These are phyloP conservation scores for Drosophila azteca DNA, from an alignment of 1,140 invertebrate species.

Conservation along the genomic window DNA sequence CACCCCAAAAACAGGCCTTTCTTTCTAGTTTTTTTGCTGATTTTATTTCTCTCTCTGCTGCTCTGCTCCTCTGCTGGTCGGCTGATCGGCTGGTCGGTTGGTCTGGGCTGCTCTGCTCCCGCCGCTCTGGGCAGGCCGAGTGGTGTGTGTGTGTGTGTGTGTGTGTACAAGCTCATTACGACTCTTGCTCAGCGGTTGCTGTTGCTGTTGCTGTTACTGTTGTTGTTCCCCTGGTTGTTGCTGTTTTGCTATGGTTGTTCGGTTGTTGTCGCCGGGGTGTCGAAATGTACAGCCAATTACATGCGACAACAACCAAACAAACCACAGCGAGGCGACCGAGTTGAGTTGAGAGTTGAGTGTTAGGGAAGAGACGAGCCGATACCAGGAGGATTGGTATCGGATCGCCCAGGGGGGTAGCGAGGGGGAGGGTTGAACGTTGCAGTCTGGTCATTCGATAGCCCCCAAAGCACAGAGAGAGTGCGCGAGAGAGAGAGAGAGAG, in stretches of 20 bases:
- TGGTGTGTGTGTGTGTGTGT: conserved; percentile 18
- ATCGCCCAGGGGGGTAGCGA: not conserved
- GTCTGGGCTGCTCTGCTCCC: not conserved
- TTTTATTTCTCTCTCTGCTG: no score
- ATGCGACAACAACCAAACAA: conserved; percentile 63
- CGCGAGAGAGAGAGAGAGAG: not conserved
- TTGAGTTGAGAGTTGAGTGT: not conserved
- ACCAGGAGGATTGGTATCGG: not conserved
- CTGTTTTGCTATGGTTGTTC: conserved; percentile 19
- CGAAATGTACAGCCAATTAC: conserved; percentile 81
- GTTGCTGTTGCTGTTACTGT: conserved; percentile 33
- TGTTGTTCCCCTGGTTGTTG: conserved; percentile 17
- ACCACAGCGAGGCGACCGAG: conserved; percentile 15
- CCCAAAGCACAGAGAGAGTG: no score
- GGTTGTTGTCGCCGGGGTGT: conserved; percentile 76
- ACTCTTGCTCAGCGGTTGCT: conserved; percentile 45
- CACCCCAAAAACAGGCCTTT: no score
- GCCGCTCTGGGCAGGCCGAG: not conserved
- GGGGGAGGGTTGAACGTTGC: conserved; percentile 20
- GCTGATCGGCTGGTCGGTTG: no score
- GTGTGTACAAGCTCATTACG: conserved; percentile 77
- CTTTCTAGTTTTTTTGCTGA: no score
- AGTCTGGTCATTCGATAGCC: conserved; percentile 50
- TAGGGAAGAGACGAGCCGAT: not conserved
- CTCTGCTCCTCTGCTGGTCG: no score